phyloP scores from a whole-genome alignment of 2,797 vertebrate genomes.

The Peromyscus melanophrys region DNA sequence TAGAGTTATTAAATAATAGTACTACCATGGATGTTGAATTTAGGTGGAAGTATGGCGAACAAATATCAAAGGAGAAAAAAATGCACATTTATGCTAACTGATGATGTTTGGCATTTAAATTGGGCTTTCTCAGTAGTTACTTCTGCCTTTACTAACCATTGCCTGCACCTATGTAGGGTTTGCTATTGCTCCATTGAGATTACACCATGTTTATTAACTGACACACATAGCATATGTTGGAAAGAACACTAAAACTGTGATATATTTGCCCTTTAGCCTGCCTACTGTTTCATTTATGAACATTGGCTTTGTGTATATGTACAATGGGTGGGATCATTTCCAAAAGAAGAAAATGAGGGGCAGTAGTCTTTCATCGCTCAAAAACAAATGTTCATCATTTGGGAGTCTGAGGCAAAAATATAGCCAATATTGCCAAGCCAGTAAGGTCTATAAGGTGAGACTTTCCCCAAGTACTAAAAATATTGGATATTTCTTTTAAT shows the following conservation, averaged over 20 bases:
- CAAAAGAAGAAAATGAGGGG: background rate
- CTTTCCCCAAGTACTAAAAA: background rate
- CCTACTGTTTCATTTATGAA: background rate
- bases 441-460: background rate
- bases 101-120: conserved; percentile 47
- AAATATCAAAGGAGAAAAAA: background rate
- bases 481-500: background rate
- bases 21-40: conserved; percentile 76
- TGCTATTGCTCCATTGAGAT: background rate
- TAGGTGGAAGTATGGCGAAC: conserved; percentile 49
- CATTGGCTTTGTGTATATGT: background rate
- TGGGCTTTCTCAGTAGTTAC: background rate
- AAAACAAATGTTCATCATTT: background rate
- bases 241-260: background rate
- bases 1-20: conserved; percentile 68
- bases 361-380: background rate
- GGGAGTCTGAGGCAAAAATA: background rate
- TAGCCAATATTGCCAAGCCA: background rate
- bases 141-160: background rate
- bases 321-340: background rate
- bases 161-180: background rate
- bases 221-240: background rate
- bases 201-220: conserved; percentile 9
- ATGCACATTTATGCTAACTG: background rate
- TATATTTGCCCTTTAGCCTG: background rate